phyloP scores from a whole-genome alignment of 2,888 invertebrate genomes.

The Eucera pruinosa region DNA sequence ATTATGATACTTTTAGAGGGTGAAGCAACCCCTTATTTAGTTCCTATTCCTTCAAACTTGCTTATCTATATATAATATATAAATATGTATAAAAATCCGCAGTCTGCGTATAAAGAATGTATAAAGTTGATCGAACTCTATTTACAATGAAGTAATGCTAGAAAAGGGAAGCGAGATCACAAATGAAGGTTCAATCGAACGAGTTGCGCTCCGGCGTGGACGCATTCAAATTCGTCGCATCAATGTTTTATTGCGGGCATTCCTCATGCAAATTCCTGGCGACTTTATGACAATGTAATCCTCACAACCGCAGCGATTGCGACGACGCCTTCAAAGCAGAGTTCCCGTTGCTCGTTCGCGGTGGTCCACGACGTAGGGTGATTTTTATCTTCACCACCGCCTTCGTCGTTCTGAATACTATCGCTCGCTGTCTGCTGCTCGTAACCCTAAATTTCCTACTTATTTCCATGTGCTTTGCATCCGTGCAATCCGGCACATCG shows the following conservation, averaged over 20 bases:
- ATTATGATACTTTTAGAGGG: too few relatives aligned
- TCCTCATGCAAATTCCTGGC: slow-evolving; percentile 80
- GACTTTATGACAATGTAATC: slow-evolving; percentile 82
- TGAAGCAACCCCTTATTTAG: too few relatives aligned
- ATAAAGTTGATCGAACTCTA: neutral
- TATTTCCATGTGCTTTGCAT: slow-evolving; percentile 33
- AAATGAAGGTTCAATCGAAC: slow-evolving; percentile 59
- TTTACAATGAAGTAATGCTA: neutral
- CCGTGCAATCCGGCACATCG: neutral
- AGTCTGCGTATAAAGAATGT: neutral
- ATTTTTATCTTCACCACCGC: slow-evolving; percentile 55
- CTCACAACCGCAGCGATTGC: slow-evolving; percentile 70
- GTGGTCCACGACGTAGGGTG: slow-evolving; percentile 57
- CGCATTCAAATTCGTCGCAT: slow-evolving; percentile 76
- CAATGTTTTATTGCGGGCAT: slow-evolving; percentile 80
- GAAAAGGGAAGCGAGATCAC: slow-evolving; percentile 13
- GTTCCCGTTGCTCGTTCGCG: slow-evolving; percentile 53
- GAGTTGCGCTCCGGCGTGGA: slow-evolving; percentile 45
- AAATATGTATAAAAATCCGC: too few relatives aligned
- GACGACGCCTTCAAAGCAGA: slow-evolving; percentile 53
- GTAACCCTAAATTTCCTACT: slow-evolving; percentile 35
- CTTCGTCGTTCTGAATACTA: slow-evolving; percentile 34
- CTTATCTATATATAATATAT: too few relatives aligned
- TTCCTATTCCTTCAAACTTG: too few relatives aligned
- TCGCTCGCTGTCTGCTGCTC: slow-evolving; percentile 23